Percentiles rank a stretch among this genome's conserved stretches.
Conservation (phyloP, 2,888 invertebrate genomes). For the Stenoptilia bipunctidactyla region DNA sequence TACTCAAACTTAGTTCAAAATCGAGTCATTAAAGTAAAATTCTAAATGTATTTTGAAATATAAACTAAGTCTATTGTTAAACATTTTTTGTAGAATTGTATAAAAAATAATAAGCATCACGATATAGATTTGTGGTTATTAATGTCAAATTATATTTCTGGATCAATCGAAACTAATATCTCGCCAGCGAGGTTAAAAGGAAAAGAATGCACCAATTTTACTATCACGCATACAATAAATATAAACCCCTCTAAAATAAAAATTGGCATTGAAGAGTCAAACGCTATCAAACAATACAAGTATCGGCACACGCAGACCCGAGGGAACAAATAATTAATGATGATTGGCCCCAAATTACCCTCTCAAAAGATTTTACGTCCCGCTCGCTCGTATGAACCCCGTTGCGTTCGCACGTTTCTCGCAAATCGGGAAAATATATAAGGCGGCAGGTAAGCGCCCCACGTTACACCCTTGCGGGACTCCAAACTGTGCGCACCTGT, state of each 20-base stretch:
- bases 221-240: not conserved
- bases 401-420: constrained; percentile 30
- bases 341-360: constrained; percentile 69
- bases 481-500: constrained; percentile 41
- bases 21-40: too few species aligned
- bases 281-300: constrained; percentile 35
- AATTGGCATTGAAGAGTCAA: constrained; percentile 21
- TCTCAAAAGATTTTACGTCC: constrained; percentile 39
- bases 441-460: constrained; percentile 50
- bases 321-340: constrained; percentile 66
- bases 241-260: constrained; percentile 5
- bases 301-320: constrained; percentile 44
- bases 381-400: constrained; percentile 26
- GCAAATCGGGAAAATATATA: constrained; percentile 58
- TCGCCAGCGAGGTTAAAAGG: not conserved
- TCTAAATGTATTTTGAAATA: too few species aligned
- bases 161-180: too few species aligned
- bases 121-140: too few species aligned
- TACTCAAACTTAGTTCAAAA: too few species aligned
- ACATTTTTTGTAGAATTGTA: too few species aligned
- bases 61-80: too few species aligned
- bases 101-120: too few species aligned
- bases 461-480: constrained; percentile 51
- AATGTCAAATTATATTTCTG: too few species aligned
- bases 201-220: not conserved